These are phyloP conservation scores for Psittacara wagleri DNA, from an alignment of 2,113 vertebrate species.

Conservation along the genomic window DNA sequence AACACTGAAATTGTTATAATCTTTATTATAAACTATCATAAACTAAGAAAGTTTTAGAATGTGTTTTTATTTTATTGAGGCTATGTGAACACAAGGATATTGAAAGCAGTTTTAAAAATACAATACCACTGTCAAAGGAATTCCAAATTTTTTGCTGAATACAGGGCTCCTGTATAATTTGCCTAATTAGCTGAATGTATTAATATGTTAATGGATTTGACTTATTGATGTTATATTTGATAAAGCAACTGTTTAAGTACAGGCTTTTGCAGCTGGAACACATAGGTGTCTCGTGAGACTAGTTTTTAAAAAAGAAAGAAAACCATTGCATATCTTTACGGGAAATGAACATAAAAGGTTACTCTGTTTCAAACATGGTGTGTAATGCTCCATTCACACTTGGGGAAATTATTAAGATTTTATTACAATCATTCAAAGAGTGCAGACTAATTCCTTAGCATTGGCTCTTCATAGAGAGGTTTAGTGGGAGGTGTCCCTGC, in stretches of 20 bases:
- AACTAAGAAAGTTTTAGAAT: neutral
- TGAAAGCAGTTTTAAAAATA: neutral
- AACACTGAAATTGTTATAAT: neutral
- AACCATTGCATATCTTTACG: neutral
- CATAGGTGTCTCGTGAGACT: neutral
- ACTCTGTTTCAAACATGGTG: neutral
- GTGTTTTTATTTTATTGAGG: neutral
- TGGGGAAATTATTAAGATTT: neutral
- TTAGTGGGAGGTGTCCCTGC: too few species aligned
- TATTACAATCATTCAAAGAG: neutral
- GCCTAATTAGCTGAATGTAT: conserved; percentile 1
- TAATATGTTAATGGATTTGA: conserved; percentile 27
- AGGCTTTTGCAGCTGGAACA: neutral
- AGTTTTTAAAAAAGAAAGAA: conserved; percentile 2
- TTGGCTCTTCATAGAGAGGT: neutral
- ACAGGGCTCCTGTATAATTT: neutral
- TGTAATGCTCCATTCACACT: neutral
- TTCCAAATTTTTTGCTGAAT: conserved; percentile 26
- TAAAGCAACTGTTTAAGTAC: conserved; percentile 22
- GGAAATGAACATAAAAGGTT: neutral
- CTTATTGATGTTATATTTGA: conserved; percentile 41
- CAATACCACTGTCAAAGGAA: neutral
- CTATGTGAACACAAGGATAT: neutral
- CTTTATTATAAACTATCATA: neutral
- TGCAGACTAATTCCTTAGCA: neutral